phyloP scores from a whole-genome alignment of 1,140 invertebrate genomes.

The Ruditapes philippinarum region DNA sequence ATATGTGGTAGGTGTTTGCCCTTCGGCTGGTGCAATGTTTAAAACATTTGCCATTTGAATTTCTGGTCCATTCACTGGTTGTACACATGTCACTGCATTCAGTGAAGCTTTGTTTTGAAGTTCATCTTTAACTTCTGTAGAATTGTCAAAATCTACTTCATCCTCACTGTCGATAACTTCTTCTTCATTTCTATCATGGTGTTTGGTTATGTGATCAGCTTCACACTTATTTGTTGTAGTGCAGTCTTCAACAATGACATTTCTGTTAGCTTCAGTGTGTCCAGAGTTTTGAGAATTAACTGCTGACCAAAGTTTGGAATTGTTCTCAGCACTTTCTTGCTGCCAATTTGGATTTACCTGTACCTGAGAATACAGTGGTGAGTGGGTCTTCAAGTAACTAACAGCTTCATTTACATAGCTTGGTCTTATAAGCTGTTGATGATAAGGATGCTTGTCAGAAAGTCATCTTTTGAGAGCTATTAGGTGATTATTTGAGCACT shows the following conservation, averaged over 20 bases:
- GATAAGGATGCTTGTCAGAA: constrained; percentile 51
- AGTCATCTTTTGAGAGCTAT: constrained; percentile 8
- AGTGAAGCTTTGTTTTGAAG: constrained; percentile 49
- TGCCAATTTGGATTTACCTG: constrained; percentile 52
- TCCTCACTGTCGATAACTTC: constrained; percentile 52
- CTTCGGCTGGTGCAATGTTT: constrained; percentile 61
- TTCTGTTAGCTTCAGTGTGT: background rate
- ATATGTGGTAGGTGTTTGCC: constrained; percentile 51
- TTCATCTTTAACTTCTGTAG: constrained; percentile 50
- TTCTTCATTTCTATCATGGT: constrained; percentile 4
- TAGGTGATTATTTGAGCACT: constrained; percentile 46
- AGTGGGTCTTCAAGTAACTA: constrained; percentile 10
- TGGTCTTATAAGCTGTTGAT: constrained; percentile 42
- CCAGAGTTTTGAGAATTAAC: constrained; percentile 16
- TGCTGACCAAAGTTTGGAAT: constrained; percentile 57
- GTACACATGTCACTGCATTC: constrained; percentile 52
- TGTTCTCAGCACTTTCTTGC: constrained; percentile 34
- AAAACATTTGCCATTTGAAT: constrained; percentile 45
- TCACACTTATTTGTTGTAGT: constrained; percentile 26
- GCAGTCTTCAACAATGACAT: background rate
- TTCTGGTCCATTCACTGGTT: constrained; percentile 60
- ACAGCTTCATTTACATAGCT: constrained; percentile 27
- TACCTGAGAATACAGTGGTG: background rate
- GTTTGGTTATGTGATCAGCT: constrained; percentile 1
- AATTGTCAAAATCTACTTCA: constrained; percentile 59